These are phyloP conservation scores for Lochmaea capreae DNA, from an alignment of 2,888 invertebrate genomes.

Conservation along the genomic window DNA sequence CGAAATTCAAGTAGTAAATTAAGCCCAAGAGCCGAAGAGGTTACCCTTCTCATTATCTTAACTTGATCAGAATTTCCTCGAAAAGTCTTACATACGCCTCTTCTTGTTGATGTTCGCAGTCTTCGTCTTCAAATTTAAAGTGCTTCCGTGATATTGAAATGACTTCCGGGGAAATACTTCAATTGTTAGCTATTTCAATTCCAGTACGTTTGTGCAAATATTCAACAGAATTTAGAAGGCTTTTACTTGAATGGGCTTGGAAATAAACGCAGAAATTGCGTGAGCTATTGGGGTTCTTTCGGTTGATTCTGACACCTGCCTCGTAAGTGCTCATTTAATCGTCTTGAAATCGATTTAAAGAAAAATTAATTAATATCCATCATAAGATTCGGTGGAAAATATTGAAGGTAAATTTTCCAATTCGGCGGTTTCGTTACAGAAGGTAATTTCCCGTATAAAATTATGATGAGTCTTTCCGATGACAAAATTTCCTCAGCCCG, in stretches of 20 bases:
- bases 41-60: constrained; percentile 5
- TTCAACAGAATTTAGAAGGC: not conserved
- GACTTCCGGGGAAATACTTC: constrained; percentile 1
- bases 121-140: not conserved
- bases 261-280: not conserved
- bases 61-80: not conserved
- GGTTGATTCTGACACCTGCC: not conserved
- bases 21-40: not conserved
- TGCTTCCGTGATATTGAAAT: not conserved
- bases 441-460: too few relatives aligned
- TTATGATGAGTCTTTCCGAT: too few relatives aligned
- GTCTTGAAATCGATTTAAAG: not conserved
- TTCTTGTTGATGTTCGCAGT: not conserved
- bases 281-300: not conserved
- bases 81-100: not conserved
- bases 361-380: too few relatives aligned
- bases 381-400: too few relatives aligned
- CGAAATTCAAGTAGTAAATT: not conserved
- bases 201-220: not conserved
- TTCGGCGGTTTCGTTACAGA: too few relatives aligned
- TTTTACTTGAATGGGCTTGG: not conserved
- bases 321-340: not conserved
- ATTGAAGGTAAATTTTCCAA: too few relatives aligned
- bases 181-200: not conserved
- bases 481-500: too few relatives aligned